Evolutionary conservation across 2,797 vertebrate species (phyloP).

Genomic region (Oreortyx pictus): DNA sequence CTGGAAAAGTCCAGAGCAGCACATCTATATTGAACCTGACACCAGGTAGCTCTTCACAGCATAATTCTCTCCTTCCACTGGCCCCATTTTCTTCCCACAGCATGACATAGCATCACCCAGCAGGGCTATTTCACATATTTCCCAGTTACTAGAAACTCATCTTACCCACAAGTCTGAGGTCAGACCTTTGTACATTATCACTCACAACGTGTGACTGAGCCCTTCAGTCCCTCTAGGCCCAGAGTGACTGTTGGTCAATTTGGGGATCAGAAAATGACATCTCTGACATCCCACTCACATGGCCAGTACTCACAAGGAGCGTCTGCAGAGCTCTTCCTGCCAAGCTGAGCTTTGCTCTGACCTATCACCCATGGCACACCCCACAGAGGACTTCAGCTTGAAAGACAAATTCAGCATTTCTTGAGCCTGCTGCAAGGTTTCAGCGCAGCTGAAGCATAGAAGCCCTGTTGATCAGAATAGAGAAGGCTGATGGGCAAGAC

Average conservation of each 20-base stretch:
- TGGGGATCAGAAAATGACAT: neutral
- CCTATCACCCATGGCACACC: neutral
- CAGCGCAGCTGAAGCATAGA: neutral
- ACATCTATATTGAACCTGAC: neutral
- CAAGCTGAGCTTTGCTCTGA: neutral
- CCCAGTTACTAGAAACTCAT: neutral
- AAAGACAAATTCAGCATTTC: neutral
- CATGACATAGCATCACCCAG: neutral
- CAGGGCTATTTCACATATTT: neutral
- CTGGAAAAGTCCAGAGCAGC: neutral
- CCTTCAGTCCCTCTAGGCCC: neutral
- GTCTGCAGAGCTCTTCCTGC: rapidly evolving
- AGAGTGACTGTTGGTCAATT: neutral
- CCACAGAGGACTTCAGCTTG: neutral
- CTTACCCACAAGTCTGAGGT: neutral
- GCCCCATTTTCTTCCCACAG: neutral
- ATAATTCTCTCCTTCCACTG: neutral
- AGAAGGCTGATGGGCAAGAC: neutral
- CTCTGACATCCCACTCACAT: neutral
- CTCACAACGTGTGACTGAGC: neutral
- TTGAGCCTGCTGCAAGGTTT: neutral
- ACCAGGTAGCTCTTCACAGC: rapidly evolving
- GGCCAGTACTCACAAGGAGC: neutral
- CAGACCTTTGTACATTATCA: neutral
- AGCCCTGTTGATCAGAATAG: neutral